Evolutionary conservation across 1,140 invertebrate species (phyloP).

Genomic region (Drosophila sp.): DNA sequence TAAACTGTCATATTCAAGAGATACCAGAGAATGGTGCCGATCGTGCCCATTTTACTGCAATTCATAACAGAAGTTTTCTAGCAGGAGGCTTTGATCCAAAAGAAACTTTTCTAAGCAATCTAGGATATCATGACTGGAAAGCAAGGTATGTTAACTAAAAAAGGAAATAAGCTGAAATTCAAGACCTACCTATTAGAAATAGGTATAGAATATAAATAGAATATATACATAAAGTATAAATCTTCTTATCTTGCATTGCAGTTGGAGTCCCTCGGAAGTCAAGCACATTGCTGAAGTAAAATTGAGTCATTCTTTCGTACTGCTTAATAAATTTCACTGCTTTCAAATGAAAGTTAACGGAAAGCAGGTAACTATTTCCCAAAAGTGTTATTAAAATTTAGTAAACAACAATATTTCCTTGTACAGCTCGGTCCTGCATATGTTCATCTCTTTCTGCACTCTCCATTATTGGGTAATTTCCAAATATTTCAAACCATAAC

Average conservation of each 20-base stretch:
- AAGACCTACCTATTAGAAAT: no score
- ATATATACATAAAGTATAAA: not conserved
- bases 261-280: conserved; percentile 47
- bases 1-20: conserved; percentile 93
- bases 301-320: conserved; percentile 59
- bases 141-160: conserved; percentile 56
- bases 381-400: not conserved
- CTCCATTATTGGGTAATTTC: conserved; percentile 87
- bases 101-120: conserved; percentile 12
- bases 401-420: not conserved
- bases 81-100: conserved; percentile 85
- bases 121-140: conserved; percentile 68
- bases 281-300: conserved; percentile 70
- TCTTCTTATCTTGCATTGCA: conserved; percentile 24
- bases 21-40: conserved; percentile 97
- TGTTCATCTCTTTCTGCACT: conserved; percentile 89
- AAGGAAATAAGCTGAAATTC: no score
- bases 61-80: conserved; percentile 89
- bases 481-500: conserved; percentile 92
- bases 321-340: conserved; percentile 57
- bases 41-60: conserved; percentile 90
- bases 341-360: conserved; percentile 64
- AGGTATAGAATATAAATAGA: no score
- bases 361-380: conserved; percentile 55
- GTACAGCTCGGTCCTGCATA: conserved; percentile 91